Evolutionary conservation across 2,113 vertebrate genomes (phyloP).

Genomic region (Corythoichthys haematopterus): DNA sequence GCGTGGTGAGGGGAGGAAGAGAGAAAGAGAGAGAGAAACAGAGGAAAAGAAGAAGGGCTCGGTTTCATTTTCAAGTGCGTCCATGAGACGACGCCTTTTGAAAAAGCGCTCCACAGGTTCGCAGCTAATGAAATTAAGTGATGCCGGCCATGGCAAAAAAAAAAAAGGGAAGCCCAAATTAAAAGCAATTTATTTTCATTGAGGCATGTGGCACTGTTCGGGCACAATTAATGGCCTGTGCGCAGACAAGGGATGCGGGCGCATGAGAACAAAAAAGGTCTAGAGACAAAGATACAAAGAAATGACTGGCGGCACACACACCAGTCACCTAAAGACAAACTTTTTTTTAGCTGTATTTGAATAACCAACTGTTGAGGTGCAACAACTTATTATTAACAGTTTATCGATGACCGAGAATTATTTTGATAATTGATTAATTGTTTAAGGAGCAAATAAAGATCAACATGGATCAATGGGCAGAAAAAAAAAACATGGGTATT

Average conservation of each 20-base stretch:
- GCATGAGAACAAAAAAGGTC: constrained; percentile 31
- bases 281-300: constrained; percentile 50
- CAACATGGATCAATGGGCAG: too few species aligned
- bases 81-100: constrained; percentile 87
- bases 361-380: too few species aligned
- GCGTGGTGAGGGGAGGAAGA: constrained; percentile 65
- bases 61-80: constrained; percentile 96
- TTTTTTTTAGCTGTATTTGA: too few species aligned
- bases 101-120: constrained; percentile 93
- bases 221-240: constrained; percentile 84
- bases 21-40: constrained; percentile 12
- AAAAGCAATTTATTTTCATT: constrained; percentile 97
- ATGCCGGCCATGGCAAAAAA: constrained; percentile 76
- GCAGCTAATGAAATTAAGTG: constrained; percentile 98
- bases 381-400: too few species aligned
- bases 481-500: too few species aligned
- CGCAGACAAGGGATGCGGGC: constrained; percentile 48
- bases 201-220: constrained; percentile 90
- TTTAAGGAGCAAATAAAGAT: too few species aligned
- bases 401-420: too few species aligned
- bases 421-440: too few species aligned
- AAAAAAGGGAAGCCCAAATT: constrained; percentile 85
- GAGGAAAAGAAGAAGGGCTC: constrained; percentile 60
- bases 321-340: constrained; percentile 43
- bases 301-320: constrained; percentile 50